These are phyloP conservation scores for Acanthococcus lagerstroemiae DNA, from an alignment of 2,888 invertebrate species.

Conservation along the genomic window DNA sequence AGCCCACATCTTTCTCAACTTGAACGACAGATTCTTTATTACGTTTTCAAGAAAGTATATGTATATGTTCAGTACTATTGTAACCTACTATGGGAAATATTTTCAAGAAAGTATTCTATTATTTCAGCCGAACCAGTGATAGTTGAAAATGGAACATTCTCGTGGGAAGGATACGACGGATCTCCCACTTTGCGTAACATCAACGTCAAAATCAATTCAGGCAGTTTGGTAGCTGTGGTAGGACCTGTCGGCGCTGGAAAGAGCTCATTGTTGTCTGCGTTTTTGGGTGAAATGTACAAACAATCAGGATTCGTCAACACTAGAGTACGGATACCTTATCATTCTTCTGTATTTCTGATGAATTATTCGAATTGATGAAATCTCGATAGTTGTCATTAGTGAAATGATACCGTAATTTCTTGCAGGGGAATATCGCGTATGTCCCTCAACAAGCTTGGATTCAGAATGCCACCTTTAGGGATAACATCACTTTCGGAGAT, in stretches of 20 bases:
- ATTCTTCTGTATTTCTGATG: too few relatives aligned
- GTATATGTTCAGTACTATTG: too few relatives aligned
- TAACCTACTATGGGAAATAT: too few relatives aligned
- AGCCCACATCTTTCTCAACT: too few relatives aligned
- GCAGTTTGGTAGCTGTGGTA: constrained; percentile 69
- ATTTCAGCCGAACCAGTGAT: constrained; percentile 69
- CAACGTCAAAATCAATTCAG: constrained; percentile 56
- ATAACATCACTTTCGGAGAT: constrained; percentile 87
- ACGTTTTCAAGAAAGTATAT: too few relatives aligned
- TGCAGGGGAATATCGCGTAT: constrained; percentile 92
- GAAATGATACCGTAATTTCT: constrained; percentile 52
- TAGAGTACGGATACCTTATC: too few relatives aligned
- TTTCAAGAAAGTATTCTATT: too few relatives aligned
- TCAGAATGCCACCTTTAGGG: constrained; percentile 84
- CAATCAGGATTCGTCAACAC: constrained; percentile 68
- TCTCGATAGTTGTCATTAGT: constrained; percentile 13
- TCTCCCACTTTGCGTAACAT: constrained; percentile 62
- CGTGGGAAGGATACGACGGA: constrained; percentile 60
- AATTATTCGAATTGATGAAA: too few relatives aligned
- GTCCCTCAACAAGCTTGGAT: constrained; percentile 99
- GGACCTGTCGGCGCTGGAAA: constrained; percentile 83
- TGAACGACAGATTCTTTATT: too few relatives aligned
- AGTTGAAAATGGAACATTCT: constrained; percentile 79
- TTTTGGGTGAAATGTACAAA: constrained; percentile 86
- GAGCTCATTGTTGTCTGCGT: constrained; percentile 75